Evolutionary conservation across 92 coral and sea anemone species (phyloP), one percentile per base, ranked within the genome.

Genomic region (Isaurus tuberculatus): DNA sequence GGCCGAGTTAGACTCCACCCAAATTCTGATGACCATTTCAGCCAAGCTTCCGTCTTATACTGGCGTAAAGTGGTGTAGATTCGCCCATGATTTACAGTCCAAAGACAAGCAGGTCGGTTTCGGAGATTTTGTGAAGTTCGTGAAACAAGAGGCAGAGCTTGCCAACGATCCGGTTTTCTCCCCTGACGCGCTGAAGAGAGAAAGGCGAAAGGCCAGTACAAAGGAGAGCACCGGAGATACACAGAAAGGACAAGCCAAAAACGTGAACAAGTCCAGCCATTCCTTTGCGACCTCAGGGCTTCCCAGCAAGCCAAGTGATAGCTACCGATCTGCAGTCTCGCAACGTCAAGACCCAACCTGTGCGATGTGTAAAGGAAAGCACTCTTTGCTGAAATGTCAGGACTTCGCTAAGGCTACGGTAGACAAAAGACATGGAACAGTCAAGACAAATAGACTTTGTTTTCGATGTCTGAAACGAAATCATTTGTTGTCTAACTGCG

Each of bases 401-500:
- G 71, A 26, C 19, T 92, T 92, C 55, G 43, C 65, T 10, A 72
- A 83, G 86, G 34, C 34, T 13, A 32, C 75, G 8, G 79, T 79
- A 13, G 88, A 92, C 58, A 84, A 81, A 65, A 65, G 89, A 51
- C 63, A 78, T 8, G 87, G 85, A 17, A 6, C 82, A 9, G 63
- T 90, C 29, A 65, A 33, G 20, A 4, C 20, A 33, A 87, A 92
- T 19, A 79, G 86, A 27, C 96, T 92, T 29, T 92, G 90, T 72
- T 87, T 74, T 23, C 72, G 91, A 13, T 93, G 96, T 32, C 75
- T 92, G 2, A 78, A 42, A 49, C 5, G 15, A 1, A 91, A 93
- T 61, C 93, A 90, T 83, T 26, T 89, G 67, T 90, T 89, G 2
- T 22, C 86, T n/a, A 73, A 58, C 44, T 89, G 95, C 66, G 61